Base-by-base conservation (phyloP, 2,888 invertebrate species). In the Corythucha ciliata region DNA sequence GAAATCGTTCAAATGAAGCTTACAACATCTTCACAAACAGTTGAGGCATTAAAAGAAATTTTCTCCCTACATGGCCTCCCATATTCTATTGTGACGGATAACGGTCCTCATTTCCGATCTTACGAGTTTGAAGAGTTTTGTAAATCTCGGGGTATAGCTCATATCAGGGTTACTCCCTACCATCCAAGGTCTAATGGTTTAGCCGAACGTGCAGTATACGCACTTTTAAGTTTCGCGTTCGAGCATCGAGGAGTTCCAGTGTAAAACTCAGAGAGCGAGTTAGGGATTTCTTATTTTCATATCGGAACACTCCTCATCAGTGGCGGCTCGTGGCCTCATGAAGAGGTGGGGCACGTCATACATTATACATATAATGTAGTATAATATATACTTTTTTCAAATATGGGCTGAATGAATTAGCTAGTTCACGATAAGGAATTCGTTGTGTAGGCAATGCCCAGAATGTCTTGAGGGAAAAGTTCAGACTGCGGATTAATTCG, bases 171-270 rank as follows among this genome's bases (percentile, higher is more conserved):
- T 4, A 46, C 58, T 16, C 58, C 58, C 2, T 58, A 58, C 21
- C 59, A 57, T 40, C 58, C 58, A 14, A 45, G 55, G 32, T 56
- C 58, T 18, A 63, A 63, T 48, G 61, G 34, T 16, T 58, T 59
- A 46, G 61, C 60, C 2, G 62, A 63, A 54, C 53, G 60, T 22
- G 59, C 57, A 39, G 59, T 62, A 4, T n/a, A n/a, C 59, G 61
- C 54, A 60, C 57, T 10, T 48, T 61, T 34, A 62, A 62, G 49
- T 36, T 51, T 37, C 14, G 37, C 16, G 39, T 58, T 14, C 34
- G 34, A 24, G 44, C 53, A 14, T n/a, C 52, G 16, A 16, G 33
- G 40, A 33, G 27, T 4, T 22, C 32, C 36, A 47, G 34, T 42
- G 53, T n/a, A n/a, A n/a, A 52, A 34, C 48, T 52, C 29, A 54